Evolutionary conservation across 2,113 vertebrate genomes (phyloP), one percentile per base, ranked within the genome.

Genomic region (Todiramphus saurophagus): DNA sequence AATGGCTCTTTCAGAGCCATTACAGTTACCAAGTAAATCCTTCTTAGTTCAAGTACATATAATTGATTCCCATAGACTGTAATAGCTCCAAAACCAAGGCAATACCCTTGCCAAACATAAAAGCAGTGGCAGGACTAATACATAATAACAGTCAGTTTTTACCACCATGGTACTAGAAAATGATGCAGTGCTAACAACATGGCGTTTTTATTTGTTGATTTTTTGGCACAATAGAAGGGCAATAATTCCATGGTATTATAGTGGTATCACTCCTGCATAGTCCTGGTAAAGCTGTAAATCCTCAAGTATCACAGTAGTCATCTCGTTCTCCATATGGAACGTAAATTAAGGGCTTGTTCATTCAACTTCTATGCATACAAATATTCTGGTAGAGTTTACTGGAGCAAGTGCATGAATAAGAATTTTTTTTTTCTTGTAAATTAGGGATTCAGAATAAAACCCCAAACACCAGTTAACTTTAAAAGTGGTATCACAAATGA

Each of bases 1-100:
- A 97, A 97, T 97, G 95, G 96, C 95, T 97, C 97, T 97, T 97
- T 97, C 96, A 97, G 94, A 97, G 95, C 97, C 96, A 97, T 98
- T 97, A 98, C 81, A 95, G 96, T 97, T 98, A 97, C 97, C 97
- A 97, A 98, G 96, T 97, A 98, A 97, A 98, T 98, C 97, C 97
- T 97, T 97, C 95, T 97, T 97, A 98, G 97, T 97, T 97, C 96
- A 97, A 96, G 96, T 97, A 96, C 89, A 88, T 97, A 97, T 97
- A 98, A 97, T 98, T 98, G 97, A 97, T 97, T 92, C 96, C 96
- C 95, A 97, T 97, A 97, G 96, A 98, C 96, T 95, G 94, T 97
- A 98, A 98, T 97, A 97, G 96, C 92, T 97, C 96, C 96, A 97
- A 97, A 98, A 97, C 95, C 95, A 97, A 97, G 96, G 94, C 94